Percentiles rank a stretch among this genome's conserved stretches.
Evolutionary conservation across 2,113 vertebrate species (phyloP).

Genomic region (Seriola rivoliana): DNA sequence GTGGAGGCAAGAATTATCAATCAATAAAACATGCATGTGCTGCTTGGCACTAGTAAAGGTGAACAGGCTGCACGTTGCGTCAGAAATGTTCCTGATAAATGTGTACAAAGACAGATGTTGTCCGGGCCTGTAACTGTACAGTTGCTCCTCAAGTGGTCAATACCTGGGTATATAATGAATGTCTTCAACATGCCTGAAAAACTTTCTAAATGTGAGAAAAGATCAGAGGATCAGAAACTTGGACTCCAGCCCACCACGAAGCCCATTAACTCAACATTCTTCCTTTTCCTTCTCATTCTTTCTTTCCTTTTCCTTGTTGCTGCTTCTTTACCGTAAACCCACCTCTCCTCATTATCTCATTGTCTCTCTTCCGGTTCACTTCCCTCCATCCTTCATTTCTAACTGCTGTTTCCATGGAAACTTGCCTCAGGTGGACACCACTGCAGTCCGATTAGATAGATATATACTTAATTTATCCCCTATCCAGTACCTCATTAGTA

Average conservation of each 20-base stretch:
- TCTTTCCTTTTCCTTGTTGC: constrained; percentile 24
- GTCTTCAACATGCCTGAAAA: neutral
- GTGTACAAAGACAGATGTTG: constrained; percentile 2
- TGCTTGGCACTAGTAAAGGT: neutral
- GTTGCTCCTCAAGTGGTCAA: neutral
- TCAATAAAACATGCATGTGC: neutral
- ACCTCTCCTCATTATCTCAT: constrained; percentile 52
- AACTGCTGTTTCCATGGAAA: constrained; percentile 81
- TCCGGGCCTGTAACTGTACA: neutral
- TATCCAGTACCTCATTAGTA: no score
- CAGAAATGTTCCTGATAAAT: neutral
- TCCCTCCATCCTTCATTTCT: constrained; percentile 44
- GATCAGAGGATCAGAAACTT: constrained; percentile 24
- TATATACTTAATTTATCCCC: no score
- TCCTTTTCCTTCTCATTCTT: neutral
- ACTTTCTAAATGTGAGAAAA: neutral
- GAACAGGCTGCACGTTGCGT: neutral
- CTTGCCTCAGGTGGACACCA: constrained; percentile 70
- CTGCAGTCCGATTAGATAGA: constrained; percentile 41
- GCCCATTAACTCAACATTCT: neutral
- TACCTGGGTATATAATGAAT: neutral
- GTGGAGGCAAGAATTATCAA: no score
- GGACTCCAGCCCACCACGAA: neutral
- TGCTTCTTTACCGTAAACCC: constrained; percentile 14
- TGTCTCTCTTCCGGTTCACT: neutral